Conservation (phyloP, 2,888 invertebrate species). For the Morpho deidamia region DNA sequence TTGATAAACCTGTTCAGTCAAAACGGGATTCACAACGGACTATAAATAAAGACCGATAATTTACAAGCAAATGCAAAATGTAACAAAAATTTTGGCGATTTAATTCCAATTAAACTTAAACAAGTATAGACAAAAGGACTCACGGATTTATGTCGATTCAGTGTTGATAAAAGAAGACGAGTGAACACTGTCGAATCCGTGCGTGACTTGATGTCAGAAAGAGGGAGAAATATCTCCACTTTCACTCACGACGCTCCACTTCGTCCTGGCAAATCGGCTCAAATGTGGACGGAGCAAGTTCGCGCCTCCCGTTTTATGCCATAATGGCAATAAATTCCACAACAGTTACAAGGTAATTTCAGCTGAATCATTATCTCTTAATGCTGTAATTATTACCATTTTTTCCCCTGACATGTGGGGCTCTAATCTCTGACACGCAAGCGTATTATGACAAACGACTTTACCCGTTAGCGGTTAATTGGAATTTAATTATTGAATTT, state of each 20-base stretch:
- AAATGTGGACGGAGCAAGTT: conserved; percentile 38
- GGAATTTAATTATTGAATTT: not conserved
- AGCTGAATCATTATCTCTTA: conserved; percentile 52
- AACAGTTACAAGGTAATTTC: conserved; percentile 49
- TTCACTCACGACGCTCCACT: conserved; percentile 62
- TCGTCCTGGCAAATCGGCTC: conserved; percentile 48
- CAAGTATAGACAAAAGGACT: conserved; percentile 26
- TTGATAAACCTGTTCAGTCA: too few relatives aligned
- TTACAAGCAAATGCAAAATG: too few relatives aligned
- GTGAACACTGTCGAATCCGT: conserved; percentile 37
- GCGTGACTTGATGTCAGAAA: conserved; percentile 35
- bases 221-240: conserved; percentile 59
- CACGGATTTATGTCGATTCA: conserved; percentile 27
- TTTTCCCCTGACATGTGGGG: conserved; percentile 61
- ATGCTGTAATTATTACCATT: conserved; percentile 53
- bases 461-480: conserved; percentile 9
- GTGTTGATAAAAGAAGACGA: conserved; percentile 38
- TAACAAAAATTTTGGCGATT: too few relatives aligned
- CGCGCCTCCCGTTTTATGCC: conserved; percentile 24
- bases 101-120: not conserved
- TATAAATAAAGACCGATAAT: too few relatives aligned
- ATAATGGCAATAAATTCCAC: conserved; percentile 56
- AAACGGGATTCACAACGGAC: too few relatives aligned
- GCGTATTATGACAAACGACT: conserved; percentile 8
- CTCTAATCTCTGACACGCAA: conserved; percentile 43